Base-by-base conservation (phyloP, 2,113 vertebrate species). In the Probosciger aterrimus region DNA sequence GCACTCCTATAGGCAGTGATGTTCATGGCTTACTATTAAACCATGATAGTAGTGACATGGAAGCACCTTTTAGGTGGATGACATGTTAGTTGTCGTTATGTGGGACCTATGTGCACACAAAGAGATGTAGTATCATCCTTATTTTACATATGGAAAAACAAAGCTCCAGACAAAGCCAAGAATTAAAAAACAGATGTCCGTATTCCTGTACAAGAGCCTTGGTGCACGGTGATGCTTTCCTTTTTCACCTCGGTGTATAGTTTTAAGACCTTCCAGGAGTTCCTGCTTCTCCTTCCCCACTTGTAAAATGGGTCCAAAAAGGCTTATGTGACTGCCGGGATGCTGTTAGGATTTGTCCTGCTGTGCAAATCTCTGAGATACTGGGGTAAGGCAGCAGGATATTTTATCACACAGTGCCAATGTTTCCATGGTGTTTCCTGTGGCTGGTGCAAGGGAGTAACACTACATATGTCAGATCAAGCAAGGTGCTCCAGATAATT, bases 81-180 rank as follows among this genome's bases (percentile, higher is more conserved):
- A 70, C 0, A 2, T 20, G 18, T 53, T 83, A 43, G 28, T 53
- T 0, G 0, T 69, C 68, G 23, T 63, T 11, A 4, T 20, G n/a
- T 69, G 8, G 27, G 41, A 64, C 35, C 19, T 63, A 5, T 22
- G 19, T 31, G 33, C 5, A 30, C 20, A 4, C 13, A 15, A 78
- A 73, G 74, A 73, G 4, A 44, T 25, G 30, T 52, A 35, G 15
- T 62, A 22, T 15, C 65, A 63, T 59, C 35, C 39, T 75, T 74
- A 67, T 50, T 89, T 87, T 59, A 76, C 14, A 12, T 3, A 50
- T 18, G 41, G 52, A 41, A 79, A 94, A 76, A 41, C 9, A 8
- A 37, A 3, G 8, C 14, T 81, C 1, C 25, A 14, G 33, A 69
- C 20, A 88, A 91, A 82, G 44, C 24, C 47, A 88, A 71, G 35